Percentiles rank a stretch among this genome's conserved stretches.
Conservation (phyloP, 1,140 invertebrate species). For the Drosophila pachea region DNA sequence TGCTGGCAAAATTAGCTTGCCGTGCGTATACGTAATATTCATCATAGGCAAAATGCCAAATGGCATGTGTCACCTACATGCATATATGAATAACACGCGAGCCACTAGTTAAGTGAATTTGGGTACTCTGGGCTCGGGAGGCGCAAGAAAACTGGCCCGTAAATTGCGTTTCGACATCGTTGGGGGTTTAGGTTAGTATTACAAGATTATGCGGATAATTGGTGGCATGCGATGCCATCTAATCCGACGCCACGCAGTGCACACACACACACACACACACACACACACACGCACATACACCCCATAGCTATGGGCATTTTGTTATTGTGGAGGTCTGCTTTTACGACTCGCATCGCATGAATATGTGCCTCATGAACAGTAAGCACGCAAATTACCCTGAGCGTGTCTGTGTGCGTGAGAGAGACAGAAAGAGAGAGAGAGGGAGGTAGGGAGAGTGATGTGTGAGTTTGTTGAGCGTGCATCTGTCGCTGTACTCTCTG, state of each 20-base stretch:
- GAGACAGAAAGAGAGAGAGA: not conserved
- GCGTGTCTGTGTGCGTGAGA: slow-evolving; percentile 1
- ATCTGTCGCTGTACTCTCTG: slow-evolving; percentile 38
- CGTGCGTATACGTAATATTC: slow-evolving; percentile 38
- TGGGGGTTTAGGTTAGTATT: slow-evolving; percentile 63
- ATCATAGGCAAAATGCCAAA: slow-evolving; percentile 25
- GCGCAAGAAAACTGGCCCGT: slow-evolving; percentile 34
- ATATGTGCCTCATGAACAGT: slow-evolving; percentile 59
- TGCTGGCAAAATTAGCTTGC: not conserved
- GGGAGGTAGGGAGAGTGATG: too few relatives aligned
- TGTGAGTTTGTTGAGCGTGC: slow-evolving; percentile 15
- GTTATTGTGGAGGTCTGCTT: slow-evolving; percentile 29
- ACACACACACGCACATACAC: slow-evolving; percentile 14
- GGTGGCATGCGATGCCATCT: slow-evolving; percentile 70
- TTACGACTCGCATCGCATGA: slow-evolving; percentile 43
- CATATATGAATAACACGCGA: slow-evolving; percentile 29
- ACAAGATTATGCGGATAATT: slow-evolving; percentile 76
- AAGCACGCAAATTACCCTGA: slow-evolving; percentile 55
- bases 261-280: not conserved
- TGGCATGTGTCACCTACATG: slow-evolving; percentile 17
- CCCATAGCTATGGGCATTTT: slow-evolving; percentile 11
- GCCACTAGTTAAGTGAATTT: slow-evolving; percentile 66
- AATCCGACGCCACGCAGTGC: slow-evolving; percentile 51
- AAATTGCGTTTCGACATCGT: slow-evolving; percentile 52
- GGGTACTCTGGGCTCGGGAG: slow-evolving; percentile 36